These are phyloP conservation scores for Rhodinocichla rosea DNA, from an alignment of 2,113 vertebrate species.

Conservation along the genomic window DNA sequence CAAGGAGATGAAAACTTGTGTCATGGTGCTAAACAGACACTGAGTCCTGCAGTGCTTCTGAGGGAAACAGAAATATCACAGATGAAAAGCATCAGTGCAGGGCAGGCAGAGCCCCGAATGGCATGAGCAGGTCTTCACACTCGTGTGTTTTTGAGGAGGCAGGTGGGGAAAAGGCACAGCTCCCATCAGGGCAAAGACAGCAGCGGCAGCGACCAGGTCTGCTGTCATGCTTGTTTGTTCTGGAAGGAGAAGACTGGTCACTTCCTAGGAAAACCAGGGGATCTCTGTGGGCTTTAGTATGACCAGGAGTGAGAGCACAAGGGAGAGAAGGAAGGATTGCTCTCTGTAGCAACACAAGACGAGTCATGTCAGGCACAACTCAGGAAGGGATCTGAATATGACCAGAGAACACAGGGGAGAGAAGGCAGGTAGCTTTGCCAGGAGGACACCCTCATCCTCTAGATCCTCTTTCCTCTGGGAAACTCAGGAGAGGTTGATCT, in stretches of 20 bases:
- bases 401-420: background rate
- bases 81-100: background rate
- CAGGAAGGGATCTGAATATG: background rate
- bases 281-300: background rate
- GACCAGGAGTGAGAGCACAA: background rate
- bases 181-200: background rate
- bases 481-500: background rate
- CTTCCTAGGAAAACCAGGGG: background rate
- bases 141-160: background rate
- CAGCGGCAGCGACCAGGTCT: background rate
- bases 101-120: background rate
- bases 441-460: background rate
- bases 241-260: background rate
- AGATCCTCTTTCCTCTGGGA: background rate
- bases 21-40: background rate
- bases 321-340: background rate
- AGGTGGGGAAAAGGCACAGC: background rate
- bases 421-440: background rate
- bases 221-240: background rate
- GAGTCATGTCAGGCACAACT: background rate
- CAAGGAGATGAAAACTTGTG: background rate
- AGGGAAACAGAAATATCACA: background rate
- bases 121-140: accelerated
- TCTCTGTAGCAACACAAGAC: background rate
- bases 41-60: accelerated